phyloP scores from a whole-genome alignment of 2,113 vertebrate genomes.

The Nesospiza acunhae region DNA sequence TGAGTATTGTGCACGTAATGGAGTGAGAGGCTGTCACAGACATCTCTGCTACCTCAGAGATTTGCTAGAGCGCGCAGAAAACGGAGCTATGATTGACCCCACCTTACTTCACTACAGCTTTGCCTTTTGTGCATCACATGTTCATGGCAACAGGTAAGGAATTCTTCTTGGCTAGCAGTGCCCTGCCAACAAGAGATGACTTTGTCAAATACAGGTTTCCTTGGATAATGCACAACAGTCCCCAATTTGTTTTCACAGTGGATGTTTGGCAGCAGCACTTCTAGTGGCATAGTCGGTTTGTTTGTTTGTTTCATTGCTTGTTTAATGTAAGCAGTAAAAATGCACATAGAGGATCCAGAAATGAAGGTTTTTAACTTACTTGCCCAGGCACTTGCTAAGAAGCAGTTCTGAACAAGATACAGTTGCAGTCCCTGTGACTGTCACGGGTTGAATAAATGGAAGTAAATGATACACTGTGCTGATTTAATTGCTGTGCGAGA shows the following conservation, averaged over 20 bases:
- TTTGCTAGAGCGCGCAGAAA: conserved; percentile 94
- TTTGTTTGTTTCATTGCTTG: conserved; percentile 59
- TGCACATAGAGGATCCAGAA: conserved; percentile 34
- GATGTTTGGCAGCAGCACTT: conserved; percentile 62
- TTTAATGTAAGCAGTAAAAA: conserved; percentile 64
- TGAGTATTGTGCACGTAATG: conserved; percentile 97
- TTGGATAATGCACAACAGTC: conserved; percentile 44
- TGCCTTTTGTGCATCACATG: conserved; percentile 98
- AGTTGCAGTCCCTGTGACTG: not conserved
- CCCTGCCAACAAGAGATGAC: conserved; percentile 36
- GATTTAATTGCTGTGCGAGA: not conserved
- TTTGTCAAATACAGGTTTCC: conserved; percentile 57
- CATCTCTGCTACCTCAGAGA: conserved; percentile 97
- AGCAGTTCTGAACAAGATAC: not conserved
- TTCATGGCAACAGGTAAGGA: conserved; percentile 96
- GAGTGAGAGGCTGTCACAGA: conserved; percentile 94
- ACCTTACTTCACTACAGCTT: conserved; percentile 99
- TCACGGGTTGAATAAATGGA: not conserved
- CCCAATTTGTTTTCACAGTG: conserved; percentile 43
- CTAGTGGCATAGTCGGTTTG: conserved; percentile 51
- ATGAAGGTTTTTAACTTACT: conserved; percentile 6
- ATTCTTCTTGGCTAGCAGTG: not conserved
- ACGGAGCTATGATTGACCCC: conserved; percentile 98
- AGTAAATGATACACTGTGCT: not conserved
- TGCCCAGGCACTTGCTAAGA: not conserved